Evolutionary conservation across 64 coral and sea anemone genomes (phyloP), one percentile per base, ranked within the genome.

Genomic region (Stylophora pistillata): DNA sequence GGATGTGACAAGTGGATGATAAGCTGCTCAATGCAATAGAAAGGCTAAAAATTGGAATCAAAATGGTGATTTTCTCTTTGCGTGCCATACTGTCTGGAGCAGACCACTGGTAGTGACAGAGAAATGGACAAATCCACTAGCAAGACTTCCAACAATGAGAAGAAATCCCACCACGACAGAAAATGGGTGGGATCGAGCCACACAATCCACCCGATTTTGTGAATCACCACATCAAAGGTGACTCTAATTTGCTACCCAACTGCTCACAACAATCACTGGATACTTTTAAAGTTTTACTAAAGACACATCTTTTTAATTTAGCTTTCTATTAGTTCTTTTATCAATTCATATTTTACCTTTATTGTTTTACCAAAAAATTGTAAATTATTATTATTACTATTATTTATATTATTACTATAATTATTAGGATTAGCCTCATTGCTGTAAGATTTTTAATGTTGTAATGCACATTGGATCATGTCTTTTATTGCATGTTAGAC

Each of bases 21-120:
- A 32, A 98, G 81, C 64, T 98, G 96, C 25, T 92, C 96, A 4
- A 93, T 95, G 55, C 96, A 93, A 90, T 89, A 98, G 65, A 98
- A 98, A 25, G 96, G 96, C 9, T 20, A 56, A 69, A 98, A 98
- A 12, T 92, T 95, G 18, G 66, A 81, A 76, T 98, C 93, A 78
- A 85, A 98, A 55, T 90, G 56, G 0, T 98, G n/a, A n/a, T 82
- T 53, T 95, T 98, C 60, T 98, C 82, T 20, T 15, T 86, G 9
- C 93, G 87, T 37, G 96, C 93, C 21, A n/a, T 63, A 71, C 93
- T 98, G 25, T 56, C 74, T 21, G 96, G 96, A 1, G 96, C 89
- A 20, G 96, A 98, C 96, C 96, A 98, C 13, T 94, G 41, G 93
- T 98, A 27, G 82, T 89, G 23, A 98, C 89, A 7, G 76, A 85